phyloP scores from a whole-genome alignment of 2,888 invertebrate genomes.

The Acrocyrtus sp. region DNA sequence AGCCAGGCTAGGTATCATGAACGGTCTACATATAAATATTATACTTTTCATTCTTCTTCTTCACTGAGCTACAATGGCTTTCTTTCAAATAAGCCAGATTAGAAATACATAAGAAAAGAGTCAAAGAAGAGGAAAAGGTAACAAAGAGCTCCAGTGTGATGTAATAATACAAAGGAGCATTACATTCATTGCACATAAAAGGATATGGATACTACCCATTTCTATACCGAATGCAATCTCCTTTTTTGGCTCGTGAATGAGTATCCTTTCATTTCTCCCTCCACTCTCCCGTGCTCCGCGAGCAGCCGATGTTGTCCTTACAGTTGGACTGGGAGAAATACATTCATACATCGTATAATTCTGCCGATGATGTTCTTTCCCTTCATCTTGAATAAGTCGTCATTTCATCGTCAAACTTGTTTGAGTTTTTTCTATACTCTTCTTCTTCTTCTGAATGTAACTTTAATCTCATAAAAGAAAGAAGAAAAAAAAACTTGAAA shows the following conservation, averaged over 20 bases:
- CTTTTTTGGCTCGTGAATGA: background rate
- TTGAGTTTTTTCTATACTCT: no score
- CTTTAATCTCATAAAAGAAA: no score
- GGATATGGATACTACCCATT: conserved; percentile 35
- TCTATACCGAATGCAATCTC: conserved; percentile 19
- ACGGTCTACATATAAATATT: no score
- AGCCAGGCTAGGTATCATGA: no score
- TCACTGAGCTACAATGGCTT: conserved; percentile 32
- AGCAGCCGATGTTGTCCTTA: background rate
- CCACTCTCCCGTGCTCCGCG: conserved; percentile 12
- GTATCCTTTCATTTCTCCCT: conserved; percentile 9
- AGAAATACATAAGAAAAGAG: conserved; percentile 30
- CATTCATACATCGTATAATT: no score
- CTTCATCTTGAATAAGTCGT: no score
- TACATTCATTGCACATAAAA: conserved; percentile 12
- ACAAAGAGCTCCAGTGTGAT: conserved; percentile 33
- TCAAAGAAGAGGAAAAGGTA: conserved; percentile 39
- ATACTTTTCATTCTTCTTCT: conserved; percentile 8
- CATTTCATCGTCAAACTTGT: no score
- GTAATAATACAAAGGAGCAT: conserved; percentile 20
- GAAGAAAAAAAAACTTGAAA: no score
- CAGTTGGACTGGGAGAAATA: no score
- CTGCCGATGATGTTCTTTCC: no score
- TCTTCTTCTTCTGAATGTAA: no score
- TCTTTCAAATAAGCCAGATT: conserved; percentile 32